Conservation (phyloP, 2,113 vertebrate genomes). For the Myotis lucifugus region DNA sequence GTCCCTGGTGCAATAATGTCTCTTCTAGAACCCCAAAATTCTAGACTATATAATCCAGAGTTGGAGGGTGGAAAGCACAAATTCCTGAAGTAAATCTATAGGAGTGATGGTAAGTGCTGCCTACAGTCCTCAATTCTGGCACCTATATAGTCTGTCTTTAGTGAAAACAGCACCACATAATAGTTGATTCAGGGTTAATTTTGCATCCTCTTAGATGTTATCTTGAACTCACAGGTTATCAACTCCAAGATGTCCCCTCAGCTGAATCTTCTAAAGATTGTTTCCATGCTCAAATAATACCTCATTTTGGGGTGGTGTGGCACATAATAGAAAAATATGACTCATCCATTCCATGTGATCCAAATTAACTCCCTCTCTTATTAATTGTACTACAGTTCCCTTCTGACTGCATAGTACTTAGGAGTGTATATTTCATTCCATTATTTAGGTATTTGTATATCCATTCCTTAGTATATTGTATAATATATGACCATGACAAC, state of each 20-base stretch:
- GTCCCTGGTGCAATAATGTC: neutral
- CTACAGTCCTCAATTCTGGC: neutral
- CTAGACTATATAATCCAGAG: neutral
- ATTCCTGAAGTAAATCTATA: neutral
- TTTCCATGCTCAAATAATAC: neutral
- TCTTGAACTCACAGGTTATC: neutral
- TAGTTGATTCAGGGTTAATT: neutral
- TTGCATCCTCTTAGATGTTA: neutral
- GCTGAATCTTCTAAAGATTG: neutral
- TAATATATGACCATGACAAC: neutral
- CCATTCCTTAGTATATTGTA: neutral
- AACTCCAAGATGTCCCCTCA: neutral
- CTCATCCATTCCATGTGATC: neutral
- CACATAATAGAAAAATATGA: neutral
- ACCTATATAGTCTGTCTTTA: neutral
- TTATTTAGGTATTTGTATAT: neutral
- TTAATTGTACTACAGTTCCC: neutral
- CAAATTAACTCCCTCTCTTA: neutral
- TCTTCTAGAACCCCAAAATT: neutral
- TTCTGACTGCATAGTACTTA: neutral
- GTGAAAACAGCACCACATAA: neutral
- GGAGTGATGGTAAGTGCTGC: neutral
- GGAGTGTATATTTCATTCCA: neutral
- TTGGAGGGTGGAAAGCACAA: neutral
- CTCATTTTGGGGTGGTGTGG: neutral